Evolutionary conservation across 2,888 invertebrate genomes (phyloP), one percentile per base, ranked within the genome.

Genomic region (Sicus ferrugineus): DNA sequence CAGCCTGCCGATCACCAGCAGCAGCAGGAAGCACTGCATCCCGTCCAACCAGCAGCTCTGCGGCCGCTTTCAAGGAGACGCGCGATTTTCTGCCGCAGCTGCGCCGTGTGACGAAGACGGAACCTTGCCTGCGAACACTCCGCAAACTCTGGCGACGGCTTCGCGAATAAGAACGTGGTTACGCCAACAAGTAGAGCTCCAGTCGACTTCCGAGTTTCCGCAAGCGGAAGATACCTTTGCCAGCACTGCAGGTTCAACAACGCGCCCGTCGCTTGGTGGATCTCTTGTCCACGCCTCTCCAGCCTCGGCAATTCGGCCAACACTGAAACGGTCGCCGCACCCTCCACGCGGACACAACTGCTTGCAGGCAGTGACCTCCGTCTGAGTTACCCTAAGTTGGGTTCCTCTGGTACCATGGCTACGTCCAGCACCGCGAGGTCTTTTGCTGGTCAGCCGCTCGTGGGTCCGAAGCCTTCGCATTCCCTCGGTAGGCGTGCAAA

Each of bases 71-170:
- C 74, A 70, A 75, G 77, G 61, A 75, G 78, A 68, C 77, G 75
- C 77, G 70, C 78, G 69, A 78, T 82, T 75, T 77, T 84, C 71
- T 83, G 83, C 75, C 79, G 78, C 75, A 82, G 81, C 78, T 83
- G 83, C 70, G 81, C 84, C 73, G 83, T 83, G 84, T 83, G 83
- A 83, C 82, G 82, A 83, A 83, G 80, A 80, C 79, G 83, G 77
- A 83, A 83, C 71, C 73, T 80, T 70, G 77, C 76, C 75, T 82
- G 83, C 75, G 79, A 80, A 75, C 82, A 82, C 75, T 81, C 83
- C 72, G 80, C 79, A 66, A 62, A 64, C 63, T 23, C 46, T 34
- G 11, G 50, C 31, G 56, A 6, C 21, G 9, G 19, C 28, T 56
- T 38, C 52, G 38, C 5, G 26, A 56, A 34, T 48, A 21, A 7